Conservation (phyloP, 2,797 vertebrate species). For the Rachycentron canadum region DNA sequence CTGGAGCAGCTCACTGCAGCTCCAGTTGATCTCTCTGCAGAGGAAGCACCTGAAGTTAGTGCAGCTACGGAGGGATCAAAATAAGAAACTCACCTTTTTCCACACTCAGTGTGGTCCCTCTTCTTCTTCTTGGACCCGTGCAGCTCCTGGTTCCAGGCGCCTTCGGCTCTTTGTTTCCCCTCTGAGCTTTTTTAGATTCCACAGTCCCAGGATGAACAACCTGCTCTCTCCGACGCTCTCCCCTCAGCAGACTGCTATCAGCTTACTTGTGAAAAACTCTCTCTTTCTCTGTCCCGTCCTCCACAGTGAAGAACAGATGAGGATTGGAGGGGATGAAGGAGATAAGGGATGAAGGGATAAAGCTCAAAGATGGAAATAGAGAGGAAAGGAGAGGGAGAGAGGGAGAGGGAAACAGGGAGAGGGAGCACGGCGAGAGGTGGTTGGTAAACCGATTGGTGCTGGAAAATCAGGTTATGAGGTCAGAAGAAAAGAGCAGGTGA, state of each 20-base stretch:
- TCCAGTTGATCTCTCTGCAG: conserved; percentile 19
- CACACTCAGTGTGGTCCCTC: conserved; percentile 38
- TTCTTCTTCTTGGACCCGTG: conserved; percentile 46
- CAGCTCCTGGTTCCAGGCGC: conserved; percentile 48
- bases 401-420: conserved; percentile 38
- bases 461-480: conserved; percentile 84
- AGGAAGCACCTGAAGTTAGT: neutral
- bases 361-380: conserved; percentile 85
- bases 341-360: conserved; percentile 89
- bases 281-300: conserved; percentile 78
- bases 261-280: conserved; percentile 79
- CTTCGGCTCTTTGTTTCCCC: conserved; percentile 25
- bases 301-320: conserved; percentile 78
- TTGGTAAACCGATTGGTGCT: conserved; percentile 76
- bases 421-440: conserved; percentile 56
- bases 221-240: conserved; percentile 64
- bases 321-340: conserved; percentile 89
- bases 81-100: conserved; percentile 73
- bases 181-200: conserved; percentile 50
- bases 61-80: neutral
- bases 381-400: conserved; percentile 62
- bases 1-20: neutral
- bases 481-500: conserved; percentile 72
- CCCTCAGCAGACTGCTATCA: conserved; percentile 71
- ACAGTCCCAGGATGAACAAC: conserved; percentile 57